Percentiles rank a stretch among this genome's conserved stretches.
Conservation (phyloP, 2,797 vertebrate species). For the Macropus fuliginosus region DNA sequence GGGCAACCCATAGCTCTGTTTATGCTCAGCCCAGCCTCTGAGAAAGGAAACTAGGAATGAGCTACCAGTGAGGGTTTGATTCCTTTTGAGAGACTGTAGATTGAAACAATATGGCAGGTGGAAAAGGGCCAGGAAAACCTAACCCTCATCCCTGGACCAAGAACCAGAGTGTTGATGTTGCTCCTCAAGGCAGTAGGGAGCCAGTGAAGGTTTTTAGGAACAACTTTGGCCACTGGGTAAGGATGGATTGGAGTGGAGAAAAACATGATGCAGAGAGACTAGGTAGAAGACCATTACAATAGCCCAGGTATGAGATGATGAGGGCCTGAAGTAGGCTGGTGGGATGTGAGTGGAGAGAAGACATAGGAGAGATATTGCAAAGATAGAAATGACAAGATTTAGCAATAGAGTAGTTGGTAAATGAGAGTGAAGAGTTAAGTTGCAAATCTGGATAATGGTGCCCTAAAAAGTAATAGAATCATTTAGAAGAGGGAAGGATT, state of each 20-base stretch:
- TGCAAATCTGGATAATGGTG: neutral
- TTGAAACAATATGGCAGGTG: neutral
- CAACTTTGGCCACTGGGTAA: neutral
- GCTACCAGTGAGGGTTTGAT: neutral
- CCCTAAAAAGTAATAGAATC: neutral
- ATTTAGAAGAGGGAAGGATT: neutral
- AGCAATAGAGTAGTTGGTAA: neutral
- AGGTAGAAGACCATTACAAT: neutral
- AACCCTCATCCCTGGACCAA: neutral
- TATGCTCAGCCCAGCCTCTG: neutral
- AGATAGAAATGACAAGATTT: neutral
- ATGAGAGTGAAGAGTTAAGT: neutral
- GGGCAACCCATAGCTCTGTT: neutral
- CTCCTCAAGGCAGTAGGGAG: neutral
- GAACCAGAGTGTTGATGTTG: neutral
- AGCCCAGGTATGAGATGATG: neutral
- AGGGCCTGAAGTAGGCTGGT: neutral
- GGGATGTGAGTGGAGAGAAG: neutral
- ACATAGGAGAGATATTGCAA: neutral
- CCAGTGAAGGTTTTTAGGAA: neutral
- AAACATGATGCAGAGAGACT: neutral
- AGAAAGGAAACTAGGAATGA: neutral
- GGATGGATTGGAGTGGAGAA: neutral
- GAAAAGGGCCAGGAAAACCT: neutral
- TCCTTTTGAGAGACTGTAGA: neutral